These are phyloP conservation scores for Chloroclystis v-ata DNA, from an alignment of 2,888 invertebrate genomes.

Conservation along the genomic window DNA sequence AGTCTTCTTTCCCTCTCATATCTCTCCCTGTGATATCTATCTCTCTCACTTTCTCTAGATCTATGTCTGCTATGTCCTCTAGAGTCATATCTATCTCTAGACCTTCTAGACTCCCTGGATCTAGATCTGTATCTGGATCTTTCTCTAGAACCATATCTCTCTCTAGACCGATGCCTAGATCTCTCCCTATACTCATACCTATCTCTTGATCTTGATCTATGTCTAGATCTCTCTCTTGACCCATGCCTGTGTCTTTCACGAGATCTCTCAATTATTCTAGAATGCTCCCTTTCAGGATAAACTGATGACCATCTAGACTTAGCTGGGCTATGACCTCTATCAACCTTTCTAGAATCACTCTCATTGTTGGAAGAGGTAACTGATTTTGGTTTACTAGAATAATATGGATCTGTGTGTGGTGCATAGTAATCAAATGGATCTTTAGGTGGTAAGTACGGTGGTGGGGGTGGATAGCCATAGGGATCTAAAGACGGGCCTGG, in stretches of 20 bases:
- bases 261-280: constrained; percentile 34
- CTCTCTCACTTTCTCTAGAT: constrained; percentile 34
- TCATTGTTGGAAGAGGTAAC: constrained; percentile 3
- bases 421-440: constrained; percentile 15
- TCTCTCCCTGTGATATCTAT: constrained; percentile 29
- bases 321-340: constrained; percentile 41
- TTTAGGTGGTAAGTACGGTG: constrained; percentile 6
- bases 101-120: constrained; percentile 14
- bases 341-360: constrained; percentile 20
- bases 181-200: constrained; percentile 10
- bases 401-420: constrained; percentile 10
- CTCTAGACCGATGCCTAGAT: constrained; percentile 9
- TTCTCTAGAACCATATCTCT: constrained; percentile 16
- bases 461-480: constrained; percentile 1
- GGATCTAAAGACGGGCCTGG: constrained; percentile 6
- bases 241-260: constrained; percentile 31
- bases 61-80: constrained; percentile 33
- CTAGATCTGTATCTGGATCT: constrained; percentile 19
- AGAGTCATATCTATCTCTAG: constrained; percentile 34
- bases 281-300: constrained; percentile 15
- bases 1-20: constrained; percentile 47
- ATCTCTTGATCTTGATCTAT: constrained; percentile 28
- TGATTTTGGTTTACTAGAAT: constrained; percentile 9
- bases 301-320: constrained; percentile 38
- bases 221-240: constrained; percentile 34